Evolutionary conservation across 2,888 invertebrate species (phyloP).

Genomic region (Dynastes grantii): DNA sequence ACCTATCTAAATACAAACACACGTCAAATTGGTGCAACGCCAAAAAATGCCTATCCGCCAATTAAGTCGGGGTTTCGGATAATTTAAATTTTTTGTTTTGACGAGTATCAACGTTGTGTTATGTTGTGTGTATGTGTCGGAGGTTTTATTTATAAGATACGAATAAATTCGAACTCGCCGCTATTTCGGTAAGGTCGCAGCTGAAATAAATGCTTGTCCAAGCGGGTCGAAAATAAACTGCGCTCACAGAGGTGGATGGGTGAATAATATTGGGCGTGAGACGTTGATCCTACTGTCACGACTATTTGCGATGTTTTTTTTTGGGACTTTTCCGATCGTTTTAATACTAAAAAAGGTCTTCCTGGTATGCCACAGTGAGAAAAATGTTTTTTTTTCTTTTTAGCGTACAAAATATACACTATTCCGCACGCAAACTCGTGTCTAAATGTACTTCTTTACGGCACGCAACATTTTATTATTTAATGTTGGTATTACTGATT

Average conservation of each 20-base stretch:
- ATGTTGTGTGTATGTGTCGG: background rate
- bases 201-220: constrained; percentile 29
- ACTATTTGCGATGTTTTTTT: too few relatives aligned
- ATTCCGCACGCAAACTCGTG: too few relatives aligned
- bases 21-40: background rate
- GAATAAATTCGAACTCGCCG: constrained; percentile 7
- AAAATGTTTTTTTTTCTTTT: too few relatives aligned
- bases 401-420: too few relatives aligned
- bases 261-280: background rate
- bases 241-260: constrained; percentile 6
- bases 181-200: constrained; percentile 29
- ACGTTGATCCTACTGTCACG: background rate
- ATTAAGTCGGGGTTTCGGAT: constrained; percentile 15
- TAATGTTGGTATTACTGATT: too few relatives aligned
- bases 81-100: constrained; percentile 30
- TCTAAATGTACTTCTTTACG: too few relatives aligned
- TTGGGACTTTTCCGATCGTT: too few relatives aligned
- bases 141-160: constrained; percentile 8
- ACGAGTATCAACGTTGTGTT: background rate
- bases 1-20: background rate
- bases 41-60: constrained; percentile 8
- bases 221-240: constrained; percentile 16
- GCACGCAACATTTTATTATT: too few relatives aligned
- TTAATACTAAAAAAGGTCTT: too few relatives aligned
- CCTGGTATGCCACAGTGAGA: too few relatives aligned